Evolutionary conservation across 64 coral and sea anemone species (phyloP).

Genomic region (Montipora efflorescens): DNA sequence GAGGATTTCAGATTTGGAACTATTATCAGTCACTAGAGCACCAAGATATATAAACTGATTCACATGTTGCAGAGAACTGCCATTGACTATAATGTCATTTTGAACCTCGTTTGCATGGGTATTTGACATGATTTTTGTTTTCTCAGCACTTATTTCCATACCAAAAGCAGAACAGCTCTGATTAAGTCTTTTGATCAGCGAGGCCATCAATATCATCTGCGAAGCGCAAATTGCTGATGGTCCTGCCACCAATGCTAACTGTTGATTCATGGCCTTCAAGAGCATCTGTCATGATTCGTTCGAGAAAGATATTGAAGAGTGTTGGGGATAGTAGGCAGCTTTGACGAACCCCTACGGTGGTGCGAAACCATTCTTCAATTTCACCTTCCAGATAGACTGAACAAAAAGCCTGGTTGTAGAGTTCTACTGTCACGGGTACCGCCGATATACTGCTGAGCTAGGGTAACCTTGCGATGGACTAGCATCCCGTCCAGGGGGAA

Average conservation of each 20-base stretch:
- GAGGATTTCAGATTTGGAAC: constrained; percentile 15
- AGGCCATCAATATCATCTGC: constrained; percentile 21
- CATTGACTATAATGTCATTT: not conserved
- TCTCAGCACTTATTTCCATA: constrained; percentile 35
- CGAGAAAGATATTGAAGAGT: constrained; percentile 8
- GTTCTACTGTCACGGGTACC: no score
- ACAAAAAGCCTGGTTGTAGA: not conserved
- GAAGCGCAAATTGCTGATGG: constrained; percentile 3
- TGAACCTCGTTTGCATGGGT: constrained; percentile 3
- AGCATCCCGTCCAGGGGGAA: no score
- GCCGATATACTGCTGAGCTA: no score
- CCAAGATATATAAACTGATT: not conserved
- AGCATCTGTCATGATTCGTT: not conserved
- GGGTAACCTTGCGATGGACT: no score
- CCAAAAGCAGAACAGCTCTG: not conserved
- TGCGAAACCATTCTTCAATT: not conserved
- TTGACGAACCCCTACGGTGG: constrained; percentile 4
- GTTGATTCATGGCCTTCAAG: not conserved
- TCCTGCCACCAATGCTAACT: constrained; percentile 8
- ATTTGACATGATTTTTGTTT: constrained; percentile 6
- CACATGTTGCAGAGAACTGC: not conserved
- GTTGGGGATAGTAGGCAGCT: constrained; percentile 10
- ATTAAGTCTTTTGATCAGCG: constrained; percentile 8
- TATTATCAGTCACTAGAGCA: not conserved
- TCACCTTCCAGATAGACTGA: not conserved